These are phyloP conservation scores for Stegastes partitus DNA, from an alignment of 2,113 vertebrate genomes.

Conservation along the genomic window DNA sequence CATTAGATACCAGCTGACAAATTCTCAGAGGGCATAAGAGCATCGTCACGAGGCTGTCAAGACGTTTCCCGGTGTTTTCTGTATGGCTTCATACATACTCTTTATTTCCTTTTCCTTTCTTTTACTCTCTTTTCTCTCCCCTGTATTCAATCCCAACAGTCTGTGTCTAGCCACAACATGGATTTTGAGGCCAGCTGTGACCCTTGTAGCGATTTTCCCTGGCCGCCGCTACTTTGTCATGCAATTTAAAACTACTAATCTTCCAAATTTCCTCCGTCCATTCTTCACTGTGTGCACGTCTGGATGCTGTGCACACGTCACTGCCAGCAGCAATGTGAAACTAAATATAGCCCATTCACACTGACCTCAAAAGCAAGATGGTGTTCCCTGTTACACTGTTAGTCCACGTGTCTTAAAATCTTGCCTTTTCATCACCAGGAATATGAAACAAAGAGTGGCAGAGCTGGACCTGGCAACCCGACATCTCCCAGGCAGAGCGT, in stretches of 20 bases:
- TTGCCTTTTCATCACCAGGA: conserved; percentile 81
- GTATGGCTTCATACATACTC: background rate
- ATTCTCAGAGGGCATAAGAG: conserved; percentile 24
- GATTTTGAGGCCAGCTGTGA: too few species aligned
- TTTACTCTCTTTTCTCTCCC: background rate
- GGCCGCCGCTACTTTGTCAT: too few species aligned
- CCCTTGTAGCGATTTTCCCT: too few species aligned
- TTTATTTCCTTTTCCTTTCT: background rate
- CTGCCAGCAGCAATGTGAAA: background rate
- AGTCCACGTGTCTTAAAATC: background rate
- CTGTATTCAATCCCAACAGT: too few species aligned
- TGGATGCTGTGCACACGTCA: background rate
- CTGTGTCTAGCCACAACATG: too few species aligned
- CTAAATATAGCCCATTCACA: conserved; percentile 7
- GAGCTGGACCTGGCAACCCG: conserved; percentile 86
- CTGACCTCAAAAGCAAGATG: background rate
- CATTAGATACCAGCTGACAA: conserved; percentile 58
- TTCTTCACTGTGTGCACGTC: background rate
- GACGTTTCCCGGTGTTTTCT: background rate
- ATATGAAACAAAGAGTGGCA: conserved; percentile 94
- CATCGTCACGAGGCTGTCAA: conserved; percentile 29
- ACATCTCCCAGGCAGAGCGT: conserved; percentile 92
- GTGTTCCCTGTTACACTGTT: background rate
- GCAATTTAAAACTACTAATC: too few species aligned
- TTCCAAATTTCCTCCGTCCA: background rate